Evolutionary conservation across 2,113 vertebrate species (phyloP).

Genomic region (Eclectus roratus): DNA sequence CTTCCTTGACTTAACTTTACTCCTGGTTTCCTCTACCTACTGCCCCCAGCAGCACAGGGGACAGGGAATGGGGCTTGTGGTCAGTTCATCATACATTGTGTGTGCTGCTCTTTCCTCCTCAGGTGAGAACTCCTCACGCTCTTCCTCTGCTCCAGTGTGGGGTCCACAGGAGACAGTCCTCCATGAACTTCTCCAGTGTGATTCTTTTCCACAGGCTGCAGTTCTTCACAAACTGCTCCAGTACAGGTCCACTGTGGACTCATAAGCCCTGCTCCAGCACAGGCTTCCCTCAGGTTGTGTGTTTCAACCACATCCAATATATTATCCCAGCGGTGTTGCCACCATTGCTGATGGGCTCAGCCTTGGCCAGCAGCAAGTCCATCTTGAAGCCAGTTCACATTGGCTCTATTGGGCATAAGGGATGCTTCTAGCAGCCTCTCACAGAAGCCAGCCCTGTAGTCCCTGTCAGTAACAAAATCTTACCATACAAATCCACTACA

Average conservation of each 20-base stretch:
- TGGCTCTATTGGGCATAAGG: accelerated
- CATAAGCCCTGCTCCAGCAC: not conserved
- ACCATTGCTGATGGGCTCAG: not conserved
- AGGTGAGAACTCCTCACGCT: not conserved
- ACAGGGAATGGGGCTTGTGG: not conserved
- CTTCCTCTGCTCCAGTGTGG: not conserved
- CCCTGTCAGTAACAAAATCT: not conserved
- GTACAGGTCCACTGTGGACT: not conserved
- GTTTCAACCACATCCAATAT: not conserved
- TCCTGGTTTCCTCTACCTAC: not conserved
- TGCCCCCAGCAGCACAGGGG: accelerated
- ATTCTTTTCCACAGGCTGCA: not conserved
- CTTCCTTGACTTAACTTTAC: not conserved
- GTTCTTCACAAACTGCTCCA: not conserved
- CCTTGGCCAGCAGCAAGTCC: not conserved
- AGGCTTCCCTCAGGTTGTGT: not conserved
- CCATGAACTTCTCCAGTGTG: not conserved
- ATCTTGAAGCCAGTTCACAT: accelerated
- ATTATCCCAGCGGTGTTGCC: too few species aligned
- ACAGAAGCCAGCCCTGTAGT: not conserved
- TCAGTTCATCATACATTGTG: accelerated
- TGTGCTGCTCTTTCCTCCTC: not conserved
- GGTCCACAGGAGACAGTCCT: not conserved
- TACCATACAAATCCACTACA: not conserved
- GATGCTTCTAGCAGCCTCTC: not conserved